phyloP scores from a whole-genome alignment of 2,113 vertebrate genomes.

The Thymallus thymallus region DNA sequence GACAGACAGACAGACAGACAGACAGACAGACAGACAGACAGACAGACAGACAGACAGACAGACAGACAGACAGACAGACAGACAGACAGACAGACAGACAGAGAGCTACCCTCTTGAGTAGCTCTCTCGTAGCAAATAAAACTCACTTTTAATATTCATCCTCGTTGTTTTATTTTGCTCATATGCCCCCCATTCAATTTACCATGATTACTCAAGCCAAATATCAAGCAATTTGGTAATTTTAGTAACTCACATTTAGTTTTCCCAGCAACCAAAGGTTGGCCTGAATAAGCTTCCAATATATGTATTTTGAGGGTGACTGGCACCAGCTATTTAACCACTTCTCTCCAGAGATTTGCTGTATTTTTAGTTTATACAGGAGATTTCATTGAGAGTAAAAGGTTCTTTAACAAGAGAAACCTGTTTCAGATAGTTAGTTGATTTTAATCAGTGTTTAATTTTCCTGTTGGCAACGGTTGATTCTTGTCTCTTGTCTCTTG shows the following conservation, averaged over 20 bases:
- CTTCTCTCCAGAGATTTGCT: background rate
- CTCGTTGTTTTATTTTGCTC: conserved; percentile 71
- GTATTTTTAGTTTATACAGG: too few species aligned
- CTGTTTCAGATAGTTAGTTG: too few species aligned
- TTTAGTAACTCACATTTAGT: conserved; percentile 66
- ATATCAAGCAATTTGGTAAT: conserved; percentile 67
- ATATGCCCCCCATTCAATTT: conserved; percentile 70
- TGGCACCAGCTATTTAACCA: background rate
- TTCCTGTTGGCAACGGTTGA: too few species aligned
- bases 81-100: too few species aligned
- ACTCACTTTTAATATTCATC: conserved; percentile 71
- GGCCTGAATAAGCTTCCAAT: conserved; percentile 13
- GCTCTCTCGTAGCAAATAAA: conserved; percentile 61
- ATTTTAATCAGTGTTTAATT: too few species aligned
- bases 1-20: too few species aligned
- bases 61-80: too few species aligned
- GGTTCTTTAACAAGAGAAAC: too few species aligned
- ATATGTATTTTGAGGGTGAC: conserved; percentile 5
- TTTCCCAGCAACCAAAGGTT: conserved; percentile 57
- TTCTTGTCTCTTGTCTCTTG: too few species aligned
- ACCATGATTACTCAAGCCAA: conserved; percentile 62
- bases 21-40: too few species aligned
- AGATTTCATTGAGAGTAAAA: too few species aligned
- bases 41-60: too few species aligned
- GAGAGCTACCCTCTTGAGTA: conserved; percentile 50